These are phyloP conservation scores for Morpho achilles DNA, from an alignment of 2,888 invertebrate species.

Conservation along the genomic window DNA sequence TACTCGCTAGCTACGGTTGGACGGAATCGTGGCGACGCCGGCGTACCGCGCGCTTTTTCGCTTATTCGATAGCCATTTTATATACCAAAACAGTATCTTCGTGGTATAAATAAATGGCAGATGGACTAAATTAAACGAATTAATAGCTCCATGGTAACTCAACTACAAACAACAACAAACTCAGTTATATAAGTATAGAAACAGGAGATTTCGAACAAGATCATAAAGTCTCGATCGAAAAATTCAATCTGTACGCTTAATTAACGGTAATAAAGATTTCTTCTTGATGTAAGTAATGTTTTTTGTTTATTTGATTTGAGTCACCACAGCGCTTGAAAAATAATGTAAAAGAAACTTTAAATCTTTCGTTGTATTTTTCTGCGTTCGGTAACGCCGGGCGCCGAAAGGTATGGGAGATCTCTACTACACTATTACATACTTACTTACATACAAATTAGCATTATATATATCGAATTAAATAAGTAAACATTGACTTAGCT, in stretches of 20 bases:
- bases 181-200: too few relatives aligned
- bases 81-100: background rate
- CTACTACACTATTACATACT: constrained; percentile 74
- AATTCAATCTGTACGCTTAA: too few relatives aligned
- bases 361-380: constrained; percentile 72
- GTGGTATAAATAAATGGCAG: background rate
- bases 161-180: too few relatives aligned
- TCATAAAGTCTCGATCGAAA: too few relatives aligned
- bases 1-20: constrained; percentile 80
- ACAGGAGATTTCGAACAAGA: too few relatives aligned
- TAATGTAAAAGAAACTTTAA: constrained; percentile 46
- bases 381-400: constrained; percentile 56
- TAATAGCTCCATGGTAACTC: constrained; percentile 13
- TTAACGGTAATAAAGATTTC: too few relatives aligned
- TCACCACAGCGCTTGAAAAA: constrained; percentile 21
- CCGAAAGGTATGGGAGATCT: constrained; percentile 75
- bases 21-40: constrained; percentile 78
- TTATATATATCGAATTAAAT: constrained; percentile 69
- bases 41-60: constrained; percentile 42
- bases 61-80: constrained; percentile 17
- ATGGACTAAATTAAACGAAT: constrained; percentile 5
- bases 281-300: too few relatives aligned
- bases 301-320: background rate
- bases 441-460: constrained; percentile 75
- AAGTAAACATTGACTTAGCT: constrained; percentile 79